These are phyloP conservation scores for Bubo scandiacus DNA, from an alignment of 2,113 vertebrate genomes.

Conservation along the genomic window DNA sequence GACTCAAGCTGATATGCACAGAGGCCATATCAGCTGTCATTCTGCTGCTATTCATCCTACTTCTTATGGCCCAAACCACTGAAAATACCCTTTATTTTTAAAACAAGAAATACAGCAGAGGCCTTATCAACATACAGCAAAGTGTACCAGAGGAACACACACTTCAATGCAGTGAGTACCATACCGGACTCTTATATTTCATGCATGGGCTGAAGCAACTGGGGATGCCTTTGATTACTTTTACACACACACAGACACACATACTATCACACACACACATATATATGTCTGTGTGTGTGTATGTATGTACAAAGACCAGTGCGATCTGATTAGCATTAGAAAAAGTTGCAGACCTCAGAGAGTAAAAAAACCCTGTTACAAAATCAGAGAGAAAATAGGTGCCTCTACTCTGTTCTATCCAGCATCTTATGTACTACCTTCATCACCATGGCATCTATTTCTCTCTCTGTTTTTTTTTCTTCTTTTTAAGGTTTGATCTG, in stretches of 20 bases:
- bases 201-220: background rate
- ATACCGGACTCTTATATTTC: background rate
- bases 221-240: background rate
- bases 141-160: background rate
- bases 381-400: background rate
- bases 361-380: background rate
- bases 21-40: background rate
- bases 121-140: background rate
- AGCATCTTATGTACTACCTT: background rate
- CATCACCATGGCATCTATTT: background rate
- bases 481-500: conserved; percentile 46
- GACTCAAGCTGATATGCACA: background rate
- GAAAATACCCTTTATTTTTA: background rate
- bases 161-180: background rate
- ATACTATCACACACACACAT: fast-evolving
- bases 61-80: background rate
- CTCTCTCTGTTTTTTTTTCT: background rate
- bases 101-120: background rate
- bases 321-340: background rate
- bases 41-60: background rate
- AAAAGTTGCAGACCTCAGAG: background rate
- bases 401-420: background rate
- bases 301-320: background rate
- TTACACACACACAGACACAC: background rate
- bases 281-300: fast-evolving